A percentile compares a stretch with the other conserved stretches of the same genome.
Conservation (phyloP, 2,888 invertebrate genomes). For the Myopa tessellatipennis region DNA sequence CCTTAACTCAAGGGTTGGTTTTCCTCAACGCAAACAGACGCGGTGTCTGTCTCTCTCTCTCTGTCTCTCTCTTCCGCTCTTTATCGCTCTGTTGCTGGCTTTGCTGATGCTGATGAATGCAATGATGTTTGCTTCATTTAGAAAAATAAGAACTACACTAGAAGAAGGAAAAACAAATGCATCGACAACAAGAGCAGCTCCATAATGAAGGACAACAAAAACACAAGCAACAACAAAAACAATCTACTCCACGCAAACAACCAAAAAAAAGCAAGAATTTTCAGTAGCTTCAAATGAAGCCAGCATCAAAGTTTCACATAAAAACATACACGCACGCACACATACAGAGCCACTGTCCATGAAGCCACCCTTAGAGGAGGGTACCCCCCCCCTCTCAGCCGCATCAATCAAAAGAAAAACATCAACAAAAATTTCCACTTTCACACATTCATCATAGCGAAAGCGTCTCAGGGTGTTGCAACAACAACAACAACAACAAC, state of each 20-base stretch:
- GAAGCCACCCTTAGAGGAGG: too few species aligned
- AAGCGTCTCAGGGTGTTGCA: constrained; percentile 13
- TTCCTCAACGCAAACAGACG: neutral
- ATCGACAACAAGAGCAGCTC: neutral
- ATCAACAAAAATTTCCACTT: constrained; percentile 40
- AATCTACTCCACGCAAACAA: neutral
- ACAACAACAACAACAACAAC: constrained; percentile 34
- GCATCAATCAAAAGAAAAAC: neutral
- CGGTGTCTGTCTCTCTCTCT: neutral
- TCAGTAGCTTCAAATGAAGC: too few species aligned
- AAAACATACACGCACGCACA: neutral
- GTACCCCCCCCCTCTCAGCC: too few species aligned
- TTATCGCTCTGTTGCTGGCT: neutral
- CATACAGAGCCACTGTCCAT: neutral
- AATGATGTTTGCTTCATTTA: constrained; percentile 34
- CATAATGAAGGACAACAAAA: constrained; percentile 33
- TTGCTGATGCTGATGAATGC: constrained; percentile 25
- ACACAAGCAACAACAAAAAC: neutral
- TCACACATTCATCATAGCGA: constrained; percentile 39
- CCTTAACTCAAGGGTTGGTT: constrained; percentile 35
- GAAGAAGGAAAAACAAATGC: neutral
- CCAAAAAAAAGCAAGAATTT: neutral
- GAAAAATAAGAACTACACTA: neutral
- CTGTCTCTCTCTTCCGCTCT: neutral
- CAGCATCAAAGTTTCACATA: neutral